A percentile compares a stretch with the other conserved stretches of the same genome.
Evolutionary conservation across 1,140 invertebrate species (phyloP).

Genomic region (Listronotus oregonensis): DNA sequence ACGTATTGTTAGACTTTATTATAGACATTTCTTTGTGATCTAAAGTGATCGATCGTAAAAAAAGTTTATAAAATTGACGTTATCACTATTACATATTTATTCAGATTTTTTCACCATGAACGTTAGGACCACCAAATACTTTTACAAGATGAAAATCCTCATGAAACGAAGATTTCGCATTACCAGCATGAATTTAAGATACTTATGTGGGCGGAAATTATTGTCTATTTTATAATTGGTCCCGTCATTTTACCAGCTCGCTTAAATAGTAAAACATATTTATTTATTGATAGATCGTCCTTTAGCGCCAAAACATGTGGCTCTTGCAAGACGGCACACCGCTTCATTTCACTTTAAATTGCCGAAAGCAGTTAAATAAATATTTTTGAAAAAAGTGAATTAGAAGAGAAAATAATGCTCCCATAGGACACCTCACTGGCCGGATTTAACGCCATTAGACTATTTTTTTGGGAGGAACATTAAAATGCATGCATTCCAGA

Average conservation of each 20-base stretch:
- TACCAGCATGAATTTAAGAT: conserved; percentile 32
- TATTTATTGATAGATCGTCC: conserved; percentile 34
- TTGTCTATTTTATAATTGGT: conserved; percentile 28
- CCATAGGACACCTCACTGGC: too few species aligned
- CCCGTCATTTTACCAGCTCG: conserved; percentile 26
- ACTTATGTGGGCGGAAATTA: conserved; percentile 34
- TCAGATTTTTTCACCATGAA: too few species aligned
- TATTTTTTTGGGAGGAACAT: conserved; percentile 4
- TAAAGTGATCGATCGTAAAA: too few species aligned
- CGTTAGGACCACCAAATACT: too few species aligned
- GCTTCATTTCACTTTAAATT: conserved; percentile 20
- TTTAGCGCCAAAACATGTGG: conserved; percentile 24
- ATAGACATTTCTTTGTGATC: too few species aligned
- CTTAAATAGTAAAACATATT: conserved; percentile 28
- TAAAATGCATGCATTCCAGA: conserved; percentile 17
- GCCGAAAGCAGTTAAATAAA: conserved; percentile 34
- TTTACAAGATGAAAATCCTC: conserved; percentile 33
- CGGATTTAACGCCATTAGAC: too few species aligned
- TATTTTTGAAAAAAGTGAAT: conserved; percentile 40
- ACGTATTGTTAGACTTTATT: too few species aligned
- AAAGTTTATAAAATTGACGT: too few species aligned
- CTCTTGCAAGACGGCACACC: conserved; percentile 25
- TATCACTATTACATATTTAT: too few species aligned
- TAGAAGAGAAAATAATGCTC: conserved; percentile 26
- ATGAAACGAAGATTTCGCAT: conserved; percentile 8